These are phyloP conservation scores for Elanus axillaris DNA, from an alignment of 2,113 vertebrate species.

Conservation along the genomic window DNA sequence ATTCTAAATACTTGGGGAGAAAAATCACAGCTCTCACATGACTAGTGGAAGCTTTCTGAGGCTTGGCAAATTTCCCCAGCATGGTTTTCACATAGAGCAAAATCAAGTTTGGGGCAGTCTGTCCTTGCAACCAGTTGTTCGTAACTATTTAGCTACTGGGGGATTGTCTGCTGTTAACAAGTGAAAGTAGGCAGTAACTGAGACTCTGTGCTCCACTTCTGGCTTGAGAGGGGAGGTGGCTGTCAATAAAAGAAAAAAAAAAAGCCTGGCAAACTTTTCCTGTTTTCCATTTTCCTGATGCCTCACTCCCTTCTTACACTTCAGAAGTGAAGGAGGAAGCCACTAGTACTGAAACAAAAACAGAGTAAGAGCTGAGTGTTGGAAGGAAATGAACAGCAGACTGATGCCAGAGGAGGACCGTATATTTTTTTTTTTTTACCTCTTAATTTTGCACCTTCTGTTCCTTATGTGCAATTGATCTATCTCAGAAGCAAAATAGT, in stretches of 20 bases:
- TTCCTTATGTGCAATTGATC: not conserved
- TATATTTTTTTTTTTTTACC: not conserved
- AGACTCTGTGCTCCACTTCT: not conserved
- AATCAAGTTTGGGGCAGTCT: not conserved
- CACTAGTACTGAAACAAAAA: not conserved
- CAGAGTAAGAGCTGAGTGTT: not conserved
- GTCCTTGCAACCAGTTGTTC: not conserved
- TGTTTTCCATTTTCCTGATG: not conserved
- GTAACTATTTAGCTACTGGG: not conserved
- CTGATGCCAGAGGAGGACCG: not conserved
- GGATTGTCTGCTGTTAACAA: not conserved
- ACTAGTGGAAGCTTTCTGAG: not conserved
- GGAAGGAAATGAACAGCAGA: not conserved
- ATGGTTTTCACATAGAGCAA: not conserved
- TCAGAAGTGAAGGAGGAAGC: not conserved
- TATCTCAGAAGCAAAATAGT: not conserved
- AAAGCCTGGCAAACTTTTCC: not conserved
- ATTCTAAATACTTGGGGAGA: not conserved
- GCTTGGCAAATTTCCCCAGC: not conserved
- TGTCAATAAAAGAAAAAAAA: not conserved
- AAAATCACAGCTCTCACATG: not conserved
- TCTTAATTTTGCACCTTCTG: not conserved
- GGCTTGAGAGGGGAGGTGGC: not conserved
- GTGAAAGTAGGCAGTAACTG: not conserved
- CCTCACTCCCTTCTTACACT: not conserved